Evolutionary conservation across 2,797 vertebrate genomes (phyloP).

Genomic region (Merluccius polli): DNA sequence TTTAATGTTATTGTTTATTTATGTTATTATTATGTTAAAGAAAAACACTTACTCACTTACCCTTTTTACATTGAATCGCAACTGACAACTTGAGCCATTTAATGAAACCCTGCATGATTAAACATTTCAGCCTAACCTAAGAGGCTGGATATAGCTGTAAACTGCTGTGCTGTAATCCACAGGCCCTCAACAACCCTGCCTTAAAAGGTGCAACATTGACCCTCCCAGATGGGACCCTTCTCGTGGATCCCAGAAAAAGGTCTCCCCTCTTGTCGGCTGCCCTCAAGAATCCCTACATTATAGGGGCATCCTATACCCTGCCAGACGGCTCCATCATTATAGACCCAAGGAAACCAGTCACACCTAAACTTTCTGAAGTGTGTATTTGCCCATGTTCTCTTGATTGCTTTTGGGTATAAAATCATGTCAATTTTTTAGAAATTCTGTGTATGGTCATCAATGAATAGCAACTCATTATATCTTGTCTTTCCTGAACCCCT

Average conservation of each 20-base stretch:
- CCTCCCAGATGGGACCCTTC: conserved; percentile 73
- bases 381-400: conserved; percentile 17
- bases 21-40: background rate
- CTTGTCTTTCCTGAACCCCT: background rate
- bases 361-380: conserved; percentile 61
- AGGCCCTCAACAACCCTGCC: conserved; percentile 72
- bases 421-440: background rate
- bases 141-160: background rate
- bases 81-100: background rate
- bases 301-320: conserved; percentile 63
- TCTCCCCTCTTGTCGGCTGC: conserved; percentile 61
- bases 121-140: background rate
- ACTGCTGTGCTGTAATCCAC: background rate
- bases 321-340: conserved; percentile 73
- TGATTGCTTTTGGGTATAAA: background rate
- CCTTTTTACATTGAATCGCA: background rate
- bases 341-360: conserved; percentile 62
- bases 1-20: background rate
- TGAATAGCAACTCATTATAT: background rate
- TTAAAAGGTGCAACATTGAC: conserved; percentile 65
- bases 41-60: background rate
- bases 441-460: background rate
- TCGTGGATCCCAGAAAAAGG: conserved; percentile 69
- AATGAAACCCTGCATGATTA: background rate
- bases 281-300: conserved; percentile 67